A percentile compares a stretch with the other conserved stretches of the same genome.
Conservation (phyloP, 2,888 invertebrate species). For the Masnerella sp. region DNA sequence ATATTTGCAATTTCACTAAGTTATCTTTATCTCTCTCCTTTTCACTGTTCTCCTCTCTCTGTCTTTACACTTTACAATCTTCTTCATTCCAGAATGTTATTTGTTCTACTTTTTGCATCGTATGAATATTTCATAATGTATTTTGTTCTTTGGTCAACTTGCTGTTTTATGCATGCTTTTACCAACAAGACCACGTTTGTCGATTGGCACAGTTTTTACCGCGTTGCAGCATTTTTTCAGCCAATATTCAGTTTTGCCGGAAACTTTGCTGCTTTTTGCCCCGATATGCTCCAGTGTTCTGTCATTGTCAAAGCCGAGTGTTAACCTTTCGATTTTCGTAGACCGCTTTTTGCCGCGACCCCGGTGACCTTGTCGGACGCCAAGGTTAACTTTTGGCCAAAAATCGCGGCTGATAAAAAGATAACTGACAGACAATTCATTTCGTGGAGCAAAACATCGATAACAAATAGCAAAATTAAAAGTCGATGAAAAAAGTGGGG, state of each 20-base stretch:
- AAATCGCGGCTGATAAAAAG: not conserved
- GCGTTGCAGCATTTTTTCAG: not conserved
- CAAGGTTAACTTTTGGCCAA: slow-evolving; percentile 6
- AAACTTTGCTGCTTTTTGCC: not conserved
- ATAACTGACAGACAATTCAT: no score
- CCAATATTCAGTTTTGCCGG: not conserved
- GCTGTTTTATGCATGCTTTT: slow-evolving; percentile 50
- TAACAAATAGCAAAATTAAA: no score
- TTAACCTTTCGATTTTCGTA: slow-evolving; percentile 11
- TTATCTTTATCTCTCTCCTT: no score
- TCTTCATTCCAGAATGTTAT: slow-evolving; percentile 1
- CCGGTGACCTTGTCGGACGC: slow-evolving; percentile 17
- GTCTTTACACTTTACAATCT: no score
- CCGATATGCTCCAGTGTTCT: no score
- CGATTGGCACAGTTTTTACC: slow-evolving; percentile 34
- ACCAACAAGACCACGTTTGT: slow-evolving; percentile 29
- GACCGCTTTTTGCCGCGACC: slow-evolving; percentile 22
- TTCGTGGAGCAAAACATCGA: no score
- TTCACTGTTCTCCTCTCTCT: not conserved
- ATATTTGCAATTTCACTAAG: no score
- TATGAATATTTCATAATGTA: slow-evolving; percentile 48
- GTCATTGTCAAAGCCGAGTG: not conserved
- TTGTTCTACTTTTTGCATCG: slow-evolving; percentile 21
- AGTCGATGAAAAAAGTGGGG: no score
- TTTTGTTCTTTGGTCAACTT: slow-evolving; percentile 44